Evolutionary conservation across 1,140 invertebrate species (phyloP), one percentile per base, ranked within the genome.

Genomic region (Frieseomelitta varia): DNA sequence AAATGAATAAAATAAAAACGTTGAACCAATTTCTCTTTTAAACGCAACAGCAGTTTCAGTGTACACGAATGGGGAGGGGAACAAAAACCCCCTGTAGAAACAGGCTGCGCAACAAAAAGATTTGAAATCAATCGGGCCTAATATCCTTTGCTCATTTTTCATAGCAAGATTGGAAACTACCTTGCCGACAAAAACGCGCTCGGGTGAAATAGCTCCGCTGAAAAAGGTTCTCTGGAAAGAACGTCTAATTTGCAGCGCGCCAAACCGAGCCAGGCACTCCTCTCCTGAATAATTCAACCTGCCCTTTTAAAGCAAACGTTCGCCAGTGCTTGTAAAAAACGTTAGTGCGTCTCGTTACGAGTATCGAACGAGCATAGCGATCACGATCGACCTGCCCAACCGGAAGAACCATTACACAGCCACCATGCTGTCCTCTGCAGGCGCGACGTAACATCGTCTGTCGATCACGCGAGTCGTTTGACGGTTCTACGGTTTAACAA

Each of bases 221-320:
- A 34, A 30, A 19, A 67, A 34, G 65, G 30, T 21, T 30, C 15
- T 21, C 11, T 47, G 39, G n/a, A 34, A 67, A 19, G 65, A 67
- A 39, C 65, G 19, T 34, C 19, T 67, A 34, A 67, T 67, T 67
- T 67, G 30, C 65, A 34, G 30, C 65, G 65, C 30, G 65, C 19
- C 30, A 67, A 67, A 67, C 30, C 65, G 65, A 67, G 30, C 27
- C 19, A 34, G 17, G 3, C 65, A 6, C 39, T 47, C 30, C 65
- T 34, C 19, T 34, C 10, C 10, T 34, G 65, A 67, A 82, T 82
- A 77, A 82, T 82, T 82, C 53, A 81, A 19, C 47, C 61, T 6
- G 6, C 17, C 34, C 61, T 24, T 47, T 82, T 58, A 24, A 47
- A 77, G 51, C 27, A 27, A 24, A 30, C 8, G 27, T 14, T 24